These are phyloP conservation scores for Montipora capricornis DNA, from an alignment of 64 coral and sea anemone genomes.

Conservation along the genomic window DNA sequence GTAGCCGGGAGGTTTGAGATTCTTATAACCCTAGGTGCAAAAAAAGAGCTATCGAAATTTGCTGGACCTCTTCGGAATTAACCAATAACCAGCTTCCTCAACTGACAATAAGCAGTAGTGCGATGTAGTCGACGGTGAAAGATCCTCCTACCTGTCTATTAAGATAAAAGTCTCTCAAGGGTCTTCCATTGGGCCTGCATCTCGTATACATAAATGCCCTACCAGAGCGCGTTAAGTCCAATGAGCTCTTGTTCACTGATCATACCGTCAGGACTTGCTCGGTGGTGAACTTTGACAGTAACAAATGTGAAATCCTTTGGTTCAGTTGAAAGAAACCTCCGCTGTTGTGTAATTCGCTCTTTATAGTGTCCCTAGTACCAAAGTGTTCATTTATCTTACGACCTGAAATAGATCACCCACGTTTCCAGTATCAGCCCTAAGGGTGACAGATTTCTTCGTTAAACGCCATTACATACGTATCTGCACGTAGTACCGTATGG, in stretches of 20 bases:
- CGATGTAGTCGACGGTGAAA: too few species aligned
- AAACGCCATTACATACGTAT: conserved; percentile 34
- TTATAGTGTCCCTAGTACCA: conserved; percentile 40
- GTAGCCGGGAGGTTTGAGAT: too few species aligned
- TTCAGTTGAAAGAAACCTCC: not conserved
- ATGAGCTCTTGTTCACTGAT: conserved; percentile 23
- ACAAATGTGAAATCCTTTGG: conserved; percentile 52
- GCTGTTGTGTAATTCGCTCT: not conserved
- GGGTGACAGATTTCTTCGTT: conserved; percentile 35
- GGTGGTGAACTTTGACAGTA: conserved; percentile 1
- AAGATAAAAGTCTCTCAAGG: not conserved
- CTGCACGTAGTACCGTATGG: conserved; percentile 52
- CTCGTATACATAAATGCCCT: not conserved
- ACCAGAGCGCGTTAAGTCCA: not conserved
- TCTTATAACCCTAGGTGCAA: too few species aligned
- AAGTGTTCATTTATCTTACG: conserved; percentile 39
- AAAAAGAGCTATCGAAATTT: too few species aligned
- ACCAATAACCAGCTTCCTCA: too few species aligned
- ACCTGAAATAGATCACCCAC: conserved; percentile 62
- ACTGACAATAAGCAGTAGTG: too few species aligned
- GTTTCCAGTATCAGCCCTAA: conserved; percentile 49
- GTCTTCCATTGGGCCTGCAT: not conserved
- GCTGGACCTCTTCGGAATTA: too few species aligned
- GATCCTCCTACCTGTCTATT: too few species aligned
- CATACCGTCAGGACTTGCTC: conserved; percentile 28